Evolutionary conservation across 1,140 invertebrate genomes (phyloP).

Genomic region (Drosophila rufa): DNA sequence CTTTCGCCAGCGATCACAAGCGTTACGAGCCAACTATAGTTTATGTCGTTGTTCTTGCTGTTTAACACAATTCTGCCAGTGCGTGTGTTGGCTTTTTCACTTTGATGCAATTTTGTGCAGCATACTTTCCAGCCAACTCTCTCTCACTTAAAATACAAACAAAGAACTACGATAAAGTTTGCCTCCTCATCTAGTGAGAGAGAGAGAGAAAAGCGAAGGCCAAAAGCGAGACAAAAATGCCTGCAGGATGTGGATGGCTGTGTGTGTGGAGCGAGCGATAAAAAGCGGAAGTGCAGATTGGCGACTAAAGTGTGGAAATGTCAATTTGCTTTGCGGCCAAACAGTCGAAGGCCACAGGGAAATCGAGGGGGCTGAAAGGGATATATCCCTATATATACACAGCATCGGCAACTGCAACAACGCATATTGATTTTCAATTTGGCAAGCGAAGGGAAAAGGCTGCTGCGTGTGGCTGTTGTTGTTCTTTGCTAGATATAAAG

Average conservation of each 20-base stretch:
- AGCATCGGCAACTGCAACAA: constrained; percentile 52
- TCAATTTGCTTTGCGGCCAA: constrained; percentile 72
- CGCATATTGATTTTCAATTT: constrained; percentile 81
- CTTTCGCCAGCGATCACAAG: constrained; percentile 6
- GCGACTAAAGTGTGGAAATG: constrained; percentile 76
- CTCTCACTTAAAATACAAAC: constrained; percentile 37
- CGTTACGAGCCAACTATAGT: constrained; percentile 4
- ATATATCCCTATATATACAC: constrained; percentile 1
- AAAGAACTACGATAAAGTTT: constrained; percentile 73
- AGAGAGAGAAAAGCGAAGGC: constrained; percentile 41
- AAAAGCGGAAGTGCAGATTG: constrained; percentile 78
- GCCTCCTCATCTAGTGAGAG: neutral
- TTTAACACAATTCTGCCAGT: constrained; percentile 20
- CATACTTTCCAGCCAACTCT: constrained; percentile 49
- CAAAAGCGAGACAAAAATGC: constrained; percentile 60
- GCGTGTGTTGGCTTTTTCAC: constrained; percentile 38
- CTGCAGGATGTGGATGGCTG: constrained; percentile 33
- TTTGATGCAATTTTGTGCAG: constrained; percentile 58
- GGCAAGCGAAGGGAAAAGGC: constrained; percentile 28
- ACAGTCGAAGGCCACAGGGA: constrained; percentile 20
- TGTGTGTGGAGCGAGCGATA: constrained; percentile 47
- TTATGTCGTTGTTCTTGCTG: neutral
- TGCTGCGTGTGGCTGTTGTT: constrained; percentile 8
- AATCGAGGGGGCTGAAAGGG: neutral
- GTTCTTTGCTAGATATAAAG: constrained; percentile 54